Percentiles rank a stretch among this genome's conserved stretches.
Evolutionary conservation across 2,113 vertebrate genomes (phyloP).

Genomic region (Oryzias curvinotus): DNA sequence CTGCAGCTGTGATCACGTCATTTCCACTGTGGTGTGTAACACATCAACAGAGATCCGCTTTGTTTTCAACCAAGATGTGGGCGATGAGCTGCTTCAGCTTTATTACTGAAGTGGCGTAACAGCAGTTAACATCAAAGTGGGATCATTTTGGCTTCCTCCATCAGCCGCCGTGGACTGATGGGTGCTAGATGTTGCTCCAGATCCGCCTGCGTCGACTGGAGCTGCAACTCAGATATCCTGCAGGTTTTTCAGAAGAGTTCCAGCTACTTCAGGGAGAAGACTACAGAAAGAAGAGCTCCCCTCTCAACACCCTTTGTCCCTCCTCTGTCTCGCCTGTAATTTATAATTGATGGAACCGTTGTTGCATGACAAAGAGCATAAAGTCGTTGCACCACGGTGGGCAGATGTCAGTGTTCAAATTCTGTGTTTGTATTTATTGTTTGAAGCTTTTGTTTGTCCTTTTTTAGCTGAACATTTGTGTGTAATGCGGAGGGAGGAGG

Average conservation of each 20-base stretch:
- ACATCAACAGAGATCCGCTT: slow-evolving; percentile 41
- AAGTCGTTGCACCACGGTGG: slow-evolving; percentile 21
- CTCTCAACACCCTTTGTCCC: slow-evolving; percentile 40
- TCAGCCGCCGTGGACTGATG: slow-evolving; percentile 47
- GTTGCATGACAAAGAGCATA: slow-evolving; percentile 64
- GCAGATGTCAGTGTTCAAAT: slow-evolving; percentile 12
- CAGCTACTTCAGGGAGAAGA: slow-evolving; percentile 46
- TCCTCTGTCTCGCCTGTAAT: slow-evolving; percentile 57
- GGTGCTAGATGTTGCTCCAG: slow-evolving; percentile 48
- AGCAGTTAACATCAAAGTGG: slow-evolving; percentile 60
- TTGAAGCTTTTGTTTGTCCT: slow-evolving; percentile 12
- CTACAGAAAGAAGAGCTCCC: slow-evolving; percentile 52
- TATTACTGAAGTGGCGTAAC: slow-evolving; percentile 44
- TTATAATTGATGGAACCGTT: slow-evolving; percentile 71
- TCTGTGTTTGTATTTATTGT: slow-evolving; percentile 1
- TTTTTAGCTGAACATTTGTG: slow-evolving; percentile 19
- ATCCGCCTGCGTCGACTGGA: slow-evolving; percentile 26
- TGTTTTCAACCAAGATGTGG: slow-evolving; percentile 33
- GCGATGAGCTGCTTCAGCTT: slow-evolving; percentile 57
- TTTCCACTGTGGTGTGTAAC: background rate
- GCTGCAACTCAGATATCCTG: slow-evolving; percentile 31
- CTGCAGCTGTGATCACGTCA: slow-evolving; percentile 16
- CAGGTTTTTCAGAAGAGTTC: slow-evolving; percentile 54
- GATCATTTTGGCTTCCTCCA: slow-evolving; percentile 42
- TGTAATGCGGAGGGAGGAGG: slow-evolving; percentile 12